Evolutionary conservation across 2,888 invertebrate species (phyloP).

Genomic region (Lamellibrachia columna): DNA sequence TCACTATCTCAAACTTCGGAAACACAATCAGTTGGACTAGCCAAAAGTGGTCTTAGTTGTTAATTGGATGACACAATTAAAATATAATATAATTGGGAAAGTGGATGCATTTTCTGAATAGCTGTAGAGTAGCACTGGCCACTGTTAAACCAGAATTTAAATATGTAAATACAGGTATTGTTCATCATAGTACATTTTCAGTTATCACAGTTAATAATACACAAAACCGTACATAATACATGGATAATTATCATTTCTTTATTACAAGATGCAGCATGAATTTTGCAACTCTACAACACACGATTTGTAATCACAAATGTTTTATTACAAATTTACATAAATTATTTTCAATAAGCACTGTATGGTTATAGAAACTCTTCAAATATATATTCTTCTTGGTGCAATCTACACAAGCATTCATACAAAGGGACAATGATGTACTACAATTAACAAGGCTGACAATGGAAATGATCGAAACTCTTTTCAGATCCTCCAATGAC

Average conservation of each 20-base stretch:
- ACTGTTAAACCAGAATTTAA: not conserved
- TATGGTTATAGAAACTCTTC: not conserved
- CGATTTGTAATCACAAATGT: not conserved
- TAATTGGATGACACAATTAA: too few species aligned
- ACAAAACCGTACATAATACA: not conserved
- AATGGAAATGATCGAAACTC: not conserved
- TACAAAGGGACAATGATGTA: not conserved
- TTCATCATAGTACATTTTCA: not conserved
- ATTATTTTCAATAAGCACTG: not conserved
- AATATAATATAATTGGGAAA: too few species aligned
- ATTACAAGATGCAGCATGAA: not conserved
- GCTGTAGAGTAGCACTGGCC: not conserved
- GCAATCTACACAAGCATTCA: not conserved
- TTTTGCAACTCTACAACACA: not conserved
- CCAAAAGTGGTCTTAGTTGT: too few species aligned
- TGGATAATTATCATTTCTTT: not conserved
- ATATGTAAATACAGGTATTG: not conserved
- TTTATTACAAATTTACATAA: not conserved
- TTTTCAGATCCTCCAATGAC: not conserved
- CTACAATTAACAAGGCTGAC: not conserved
- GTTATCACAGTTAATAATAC: not conserved
- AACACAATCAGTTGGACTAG: too few species aligned
- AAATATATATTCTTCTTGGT: constrained; percentile 6
- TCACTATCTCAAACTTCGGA: too few species aligned
- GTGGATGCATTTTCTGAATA: too few species aligned